Conservation (phyloP, 1,140 invertebrate species). For the Scaptomyza montana region DNA sequence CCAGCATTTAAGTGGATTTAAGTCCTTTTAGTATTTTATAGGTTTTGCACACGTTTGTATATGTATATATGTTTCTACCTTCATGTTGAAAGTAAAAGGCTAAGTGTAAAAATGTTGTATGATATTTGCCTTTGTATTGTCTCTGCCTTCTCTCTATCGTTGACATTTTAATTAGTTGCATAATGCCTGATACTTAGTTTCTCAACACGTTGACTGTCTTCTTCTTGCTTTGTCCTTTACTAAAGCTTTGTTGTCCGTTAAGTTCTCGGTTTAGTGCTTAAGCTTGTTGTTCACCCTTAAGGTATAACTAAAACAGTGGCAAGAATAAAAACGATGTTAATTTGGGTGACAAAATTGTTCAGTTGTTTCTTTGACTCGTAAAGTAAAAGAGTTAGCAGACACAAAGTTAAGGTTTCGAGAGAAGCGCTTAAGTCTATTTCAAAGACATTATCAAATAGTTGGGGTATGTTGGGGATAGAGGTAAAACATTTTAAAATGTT, state of each 20-base stretch:
- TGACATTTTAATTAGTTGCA: slow-evolving; percentile 73
- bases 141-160: slow-evolving; percentile 42
- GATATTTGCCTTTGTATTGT: slow-evolving; percentile 32
- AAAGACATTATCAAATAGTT: not conserved
- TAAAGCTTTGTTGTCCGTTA: slow-evolving; percentile 18
- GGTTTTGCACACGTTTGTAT: not conserved
- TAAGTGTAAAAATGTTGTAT: not conserved
- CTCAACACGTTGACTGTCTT: slow-evolving; percentile 53
- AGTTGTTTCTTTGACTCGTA: slow-evolving; percentile 17
- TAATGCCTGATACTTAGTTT: slow-evolving; percentile 59
- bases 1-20: slow-evolving; percentile 44
- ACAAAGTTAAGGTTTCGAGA: not conserved
- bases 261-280: not conserved
- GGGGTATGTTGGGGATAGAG: too few species aligned
- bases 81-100: not conserved
- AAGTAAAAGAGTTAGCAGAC: not conserved
- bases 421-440: not conserved
- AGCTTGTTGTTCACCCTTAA: slow-evolving; percentile 1
- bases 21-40: slow-evolving; percentile 26
- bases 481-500: too few species aligned
- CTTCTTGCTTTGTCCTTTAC: slow-evolving; percentile 18
- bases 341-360: not conserved
- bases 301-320: not conserved
- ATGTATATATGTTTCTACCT: not conserved
- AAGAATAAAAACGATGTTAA: not conserved